Evolutionary conservation across 2,888 invertebrate genomes (phyloP).

Genomic region (Apomyelois bistriatella): DNA sequence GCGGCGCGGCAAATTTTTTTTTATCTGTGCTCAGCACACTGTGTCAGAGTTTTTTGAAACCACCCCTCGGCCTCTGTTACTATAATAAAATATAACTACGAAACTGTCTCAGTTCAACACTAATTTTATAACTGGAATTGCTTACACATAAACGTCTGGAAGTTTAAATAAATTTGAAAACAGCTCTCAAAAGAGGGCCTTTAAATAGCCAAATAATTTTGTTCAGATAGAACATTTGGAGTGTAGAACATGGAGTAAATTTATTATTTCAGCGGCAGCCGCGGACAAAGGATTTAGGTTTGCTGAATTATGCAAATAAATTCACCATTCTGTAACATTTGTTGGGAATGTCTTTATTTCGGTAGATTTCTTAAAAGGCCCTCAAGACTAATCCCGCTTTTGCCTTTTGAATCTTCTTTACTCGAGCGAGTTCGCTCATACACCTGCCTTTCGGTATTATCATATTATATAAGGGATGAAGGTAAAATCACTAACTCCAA

Average conservation of each 20-base stretch:
- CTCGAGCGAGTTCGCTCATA: slow-evolving; percentile 44
- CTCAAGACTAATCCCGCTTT: slow-evolving; percentile 63
- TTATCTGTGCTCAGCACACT: too few relatives aligned
- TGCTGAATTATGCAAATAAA: slow-evolving; percentile 78
- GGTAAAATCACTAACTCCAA: slow-evolving; percentile 32
- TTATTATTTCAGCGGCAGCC: slow-evolving; percentile 71
- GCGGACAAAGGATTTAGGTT: slow-evolving; percentile 77
- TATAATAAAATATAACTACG: too few relatives aligned
- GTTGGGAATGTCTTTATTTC: slow-evolving; percentile 77
- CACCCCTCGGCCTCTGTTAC: too few relatives aligned
- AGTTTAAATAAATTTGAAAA: slow-evolving; percentile 41
- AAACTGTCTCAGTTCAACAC: not conserved
- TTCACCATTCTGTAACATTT: slow-evolving; percentile 79
- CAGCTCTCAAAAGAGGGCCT: slow-evolving; percentile 44
- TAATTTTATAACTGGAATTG: not conserved
- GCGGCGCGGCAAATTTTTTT: too few relatives aligned
- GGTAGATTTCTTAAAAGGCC: slow-evolving; percentile 71
- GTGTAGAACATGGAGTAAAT: slow-evolving; percentile 72
- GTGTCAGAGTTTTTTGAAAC: too few relatives aligned
- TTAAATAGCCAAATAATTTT: slow-evolving; percentile 70
- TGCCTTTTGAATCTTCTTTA: slow-evolving; percentile 59
- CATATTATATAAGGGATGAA: slow-evolving; percentile 35
- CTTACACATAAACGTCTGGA: slow-evolving; percentile 20
- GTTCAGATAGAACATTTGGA: slow-evolving; percentile 64
- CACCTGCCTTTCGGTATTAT: slow-evolving; percentile 42